Evolutionary conservation across 2,888 invertebrate genomes (phyloP).

Genomic region (Drosophila mimica): DNA sequence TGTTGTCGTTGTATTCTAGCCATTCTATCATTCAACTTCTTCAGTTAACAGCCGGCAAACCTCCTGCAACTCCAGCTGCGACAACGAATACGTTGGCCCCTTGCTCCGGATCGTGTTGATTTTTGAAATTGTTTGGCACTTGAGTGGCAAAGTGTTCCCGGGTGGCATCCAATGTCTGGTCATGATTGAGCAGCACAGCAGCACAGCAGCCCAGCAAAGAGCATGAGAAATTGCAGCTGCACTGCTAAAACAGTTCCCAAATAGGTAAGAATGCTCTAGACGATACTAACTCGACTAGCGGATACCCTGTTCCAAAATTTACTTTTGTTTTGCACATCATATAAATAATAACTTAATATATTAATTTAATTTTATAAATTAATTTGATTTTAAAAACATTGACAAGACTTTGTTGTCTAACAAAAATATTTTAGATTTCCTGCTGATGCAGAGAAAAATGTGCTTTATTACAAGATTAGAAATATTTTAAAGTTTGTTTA

Average conservation of each 20-base stretch:
- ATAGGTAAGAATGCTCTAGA: background rate
- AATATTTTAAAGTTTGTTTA: background rate
- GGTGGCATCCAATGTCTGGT: conserved; percentile 56
- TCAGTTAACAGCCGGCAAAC: conserved; percentile 2
- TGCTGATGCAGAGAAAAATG: background rate
- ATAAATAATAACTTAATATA: background rate
- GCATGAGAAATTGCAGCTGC: conserved; percentile 60
- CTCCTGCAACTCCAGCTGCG: background rate
- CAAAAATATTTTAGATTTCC: background rate
- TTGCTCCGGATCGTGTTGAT: conserved; percentile 63
- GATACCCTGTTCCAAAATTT: conserved; percentile 5
- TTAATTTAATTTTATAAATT: background rate
- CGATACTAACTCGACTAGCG: background rate
- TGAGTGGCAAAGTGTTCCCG: conserved; percentile 74
- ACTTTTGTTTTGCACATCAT: background rate
- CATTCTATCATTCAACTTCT: conserved; percentile 16
- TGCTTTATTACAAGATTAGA: background rate
- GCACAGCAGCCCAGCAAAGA: conserved; percentile 38
- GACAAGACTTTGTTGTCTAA: background rate
- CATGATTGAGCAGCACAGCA: conserved; percentile 45
- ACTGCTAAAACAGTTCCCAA: conserved; percentile 39
- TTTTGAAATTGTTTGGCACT: conserved; percentile 79
- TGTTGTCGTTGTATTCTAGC: conserved; percentile 18
- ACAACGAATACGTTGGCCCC: conserved; percentile 17
- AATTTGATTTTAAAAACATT: background rate